These are phyloP conservation scores for Thaumatotibia leucotreta DNA, from an alignment of 1,140 invertebrate genomes.

Conservation along the genomic window DNA sequence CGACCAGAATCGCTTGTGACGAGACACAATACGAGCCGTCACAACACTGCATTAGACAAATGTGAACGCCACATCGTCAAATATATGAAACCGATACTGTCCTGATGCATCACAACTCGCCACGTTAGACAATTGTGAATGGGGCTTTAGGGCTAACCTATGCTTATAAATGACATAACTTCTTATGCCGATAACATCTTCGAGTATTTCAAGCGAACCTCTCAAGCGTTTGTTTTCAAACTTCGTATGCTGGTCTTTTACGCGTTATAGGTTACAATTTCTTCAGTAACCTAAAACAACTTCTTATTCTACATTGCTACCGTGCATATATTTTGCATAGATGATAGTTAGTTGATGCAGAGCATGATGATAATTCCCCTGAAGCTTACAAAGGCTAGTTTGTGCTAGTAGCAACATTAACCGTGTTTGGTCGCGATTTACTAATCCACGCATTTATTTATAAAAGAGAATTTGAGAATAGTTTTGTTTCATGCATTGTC, in stretches of 20 bases:
- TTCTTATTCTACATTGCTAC: neutral
- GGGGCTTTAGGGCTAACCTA: neutral
- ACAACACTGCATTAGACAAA: too few relatives aligned
- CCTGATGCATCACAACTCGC: too few relatives aligned
- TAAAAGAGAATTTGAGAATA: too few relatives aligned
- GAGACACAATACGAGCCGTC: too few relatives aligned
- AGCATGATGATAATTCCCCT: neutral
- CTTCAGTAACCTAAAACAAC: neutral
- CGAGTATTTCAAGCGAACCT: neutral
- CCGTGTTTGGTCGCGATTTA: neutral
- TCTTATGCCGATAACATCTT: neutral
- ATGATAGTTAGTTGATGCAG: neutral
- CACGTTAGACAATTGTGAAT: too few relatives aligned
- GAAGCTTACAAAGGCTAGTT: neutral
- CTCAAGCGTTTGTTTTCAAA: neutral
- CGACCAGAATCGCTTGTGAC: too few relatives aligned
- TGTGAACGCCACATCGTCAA: too few relatives aligned
- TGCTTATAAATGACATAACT: neutral
- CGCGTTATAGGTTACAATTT: too few relatives aligned
- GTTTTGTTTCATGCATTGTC: too few relatives aligned
- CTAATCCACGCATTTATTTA: neutral
- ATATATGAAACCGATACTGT: too few relatives aligned
- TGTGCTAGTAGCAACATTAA: neutral
- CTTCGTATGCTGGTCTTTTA: neutral
- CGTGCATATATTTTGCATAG: neutral